A percentile compares a stretch with the other conserved stretches of the same genome.
phyloP scores from a whole-genome alignment of 2,113 vertebrate species.

The Sterrhoptilus dennistouni region DNA sequence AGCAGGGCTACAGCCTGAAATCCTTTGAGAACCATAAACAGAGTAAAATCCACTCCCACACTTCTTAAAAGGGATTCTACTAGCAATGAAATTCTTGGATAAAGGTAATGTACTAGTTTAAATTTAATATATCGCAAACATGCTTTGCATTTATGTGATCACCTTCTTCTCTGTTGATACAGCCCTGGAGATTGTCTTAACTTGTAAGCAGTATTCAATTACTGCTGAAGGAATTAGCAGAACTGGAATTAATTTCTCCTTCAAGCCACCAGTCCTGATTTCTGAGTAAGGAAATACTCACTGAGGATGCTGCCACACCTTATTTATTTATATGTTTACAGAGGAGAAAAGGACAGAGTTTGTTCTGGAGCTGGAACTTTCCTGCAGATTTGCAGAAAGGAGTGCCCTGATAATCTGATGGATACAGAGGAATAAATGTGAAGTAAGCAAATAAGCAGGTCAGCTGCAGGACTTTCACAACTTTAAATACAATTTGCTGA shows the following conservation, averaged over 20 bases:
- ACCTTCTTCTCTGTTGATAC: neutral
- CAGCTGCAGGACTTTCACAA: neutral
- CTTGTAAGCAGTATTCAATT: neutral
- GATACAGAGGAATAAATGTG: neutral
- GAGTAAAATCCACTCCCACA: neutral
- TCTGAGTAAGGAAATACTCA: neutral
- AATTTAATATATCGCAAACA: neutral
- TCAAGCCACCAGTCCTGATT: neutral
- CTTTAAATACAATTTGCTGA: neutral
- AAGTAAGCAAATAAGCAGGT: neutral
- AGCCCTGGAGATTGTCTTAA: neutral
- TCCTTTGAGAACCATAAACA: neutral
- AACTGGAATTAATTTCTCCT: neutral
- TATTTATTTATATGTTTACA: neutral
- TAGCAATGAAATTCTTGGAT: neutral
- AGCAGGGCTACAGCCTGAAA: neutral
- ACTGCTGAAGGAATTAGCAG: neutral
- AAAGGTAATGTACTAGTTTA: neutral
- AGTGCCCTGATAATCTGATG: neutral
- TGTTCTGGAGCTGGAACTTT: neutral
- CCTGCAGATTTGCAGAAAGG: neutral
- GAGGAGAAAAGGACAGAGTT: neutral
- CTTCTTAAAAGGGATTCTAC: neutral
- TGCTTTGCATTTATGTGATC: neutral
- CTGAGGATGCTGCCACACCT: neutral